Evolutionary conservation across 1,140 invertebrate species (phyloP), one percentile per base, ranked within the genome.

Genomic region (Heliconius melpomene): DNA sequence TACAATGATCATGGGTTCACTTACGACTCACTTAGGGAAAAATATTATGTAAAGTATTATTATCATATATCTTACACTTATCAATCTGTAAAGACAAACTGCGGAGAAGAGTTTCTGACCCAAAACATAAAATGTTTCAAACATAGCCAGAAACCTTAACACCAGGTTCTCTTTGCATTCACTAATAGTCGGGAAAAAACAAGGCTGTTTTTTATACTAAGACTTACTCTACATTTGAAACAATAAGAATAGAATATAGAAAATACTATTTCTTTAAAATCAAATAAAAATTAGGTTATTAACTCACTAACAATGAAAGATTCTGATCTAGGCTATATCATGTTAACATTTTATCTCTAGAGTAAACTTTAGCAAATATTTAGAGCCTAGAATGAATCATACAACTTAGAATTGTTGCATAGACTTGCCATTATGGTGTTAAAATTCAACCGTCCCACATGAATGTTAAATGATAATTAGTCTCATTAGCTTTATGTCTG

Each of bases 381-480:
- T 38, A 73, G 18, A 52, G 52, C 29, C 54, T 71, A 66, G 70
- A 50, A 84, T 88, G 83, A 88, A 78, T 86, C 84, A 88, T 84
- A 72, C 75, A 77, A 83, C 54, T 84, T 75, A 72, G 54, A 79
- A 54, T 40, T 75, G 71, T 86, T 84, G 77, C 79, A 86, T 78
- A 80, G 77, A 85, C 77, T 88, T 91, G 71, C 60, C 86, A 89
- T 84, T 85, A 83, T 60, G 74, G 82, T 91, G 91, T 77, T 91
- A 93, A 89, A 82, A 80, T 83, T 86, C 83, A 84, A 75, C 81
- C 80, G 80, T 86, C 74, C 83, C 87, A 87, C 84, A 87, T 80
- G 74, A 50, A 60, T 86, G 83, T 78, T 84, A 81, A 60, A 77
- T 83, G 78, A 82, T 89, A 91, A 93, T 93, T 89, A 89, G 80